Base-by-base conservation (phyloP, 2,797 vertebrate genomes). In the Microctenopoma stevenorrisi region DNA sequence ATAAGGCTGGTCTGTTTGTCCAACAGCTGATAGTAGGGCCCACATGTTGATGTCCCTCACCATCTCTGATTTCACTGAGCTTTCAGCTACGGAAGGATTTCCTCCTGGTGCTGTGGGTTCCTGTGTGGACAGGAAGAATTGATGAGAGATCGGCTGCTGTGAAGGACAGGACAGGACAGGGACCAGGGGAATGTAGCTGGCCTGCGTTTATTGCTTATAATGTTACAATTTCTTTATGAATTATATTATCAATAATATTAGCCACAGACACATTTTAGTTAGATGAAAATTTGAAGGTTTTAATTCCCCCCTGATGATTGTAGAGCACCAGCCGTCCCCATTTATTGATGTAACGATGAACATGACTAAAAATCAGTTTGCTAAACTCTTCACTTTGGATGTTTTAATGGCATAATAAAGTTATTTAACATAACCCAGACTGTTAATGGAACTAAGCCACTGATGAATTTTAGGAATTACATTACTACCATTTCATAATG, bases 51-150 rank as follows among this genome's bases (percentile, higher is more conserved):
- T 76, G 48, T 64, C 79, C 65, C 70, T 74, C 30, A 59, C 65
- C 69, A 63, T 64, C 58, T 68, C 68, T 80, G 68, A 84, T 81
- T 86, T 81, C 64, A 72, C 81, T 28, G 48, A 65, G 82, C 81
- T 91, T 93, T 92, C 68, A 87, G 85, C 73, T 79, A 55, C 68
- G 83, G 86, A 92, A 89, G 91, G 89, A 91, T 92, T 94, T 95
- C 93, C 93, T 94, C 77, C 76, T 78, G 73, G 67, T 77, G 75
- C 70, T 85, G 81, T 79, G 89, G 85, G 66, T 91, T 94, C 92
- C 93, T 94, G 89, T 88, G 83, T 86, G 87, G 84, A 86, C 88
- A 92, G 91, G 92, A 93, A 92, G 60, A 68, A 22, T 59, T 79
- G 86, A 77, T 88, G 90, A 93, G 84, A 86, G 89, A 92, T 81